A percentile compares a stretch with the other conserved stretches of the same genome.
Evolutionary conservation across 2,797 vertebrate species (phyloP).

Genomic region (Microchirus variegatus): DNA sequence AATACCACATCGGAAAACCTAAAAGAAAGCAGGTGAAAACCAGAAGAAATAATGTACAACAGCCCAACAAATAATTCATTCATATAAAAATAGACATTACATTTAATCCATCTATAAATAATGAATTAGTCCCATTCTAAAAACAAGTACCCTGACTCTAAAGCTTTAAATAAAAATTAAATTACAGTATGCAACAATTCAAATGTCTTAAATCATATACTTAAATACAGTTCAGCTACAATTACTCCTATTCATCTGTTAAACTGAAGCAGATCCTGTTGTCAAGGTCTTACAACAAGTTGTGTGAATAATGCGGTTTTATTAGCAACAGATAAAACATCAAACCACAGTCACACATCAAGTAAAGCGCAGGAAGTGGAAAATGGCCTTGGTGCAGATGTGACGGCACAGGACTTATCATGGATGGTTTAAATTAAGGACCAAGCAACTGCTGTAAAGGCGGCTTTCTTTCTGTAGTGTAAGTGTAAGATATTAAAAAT

Average conservation of each 20-base stretch:
- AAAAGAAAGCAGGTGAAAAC: conserved; percentile 17
- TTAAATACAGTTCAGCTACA: conserved; percentile 2
- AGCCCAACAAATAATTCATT: conserved; percentile 34
- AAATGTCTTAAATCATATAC: conserved; percentile 32
- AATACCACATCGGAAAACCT: conserved; percentile 25
- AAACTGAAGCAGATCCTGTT: conserved; percentile 18
- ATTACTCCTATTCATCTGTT: conserved; percentile 17
- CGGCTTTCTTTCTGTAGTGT: conserved; percentile 7
- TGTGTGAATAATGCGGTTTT: no score
- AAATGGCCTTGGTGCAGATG: conserved; percentile 17
- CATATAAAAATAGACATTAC: conserved; percentile 59
- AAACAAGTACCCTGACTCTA: conserved; percentile 23
- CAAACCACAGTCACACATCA: conserved; percentile 46
- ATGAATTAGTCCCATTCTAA: conserved; percentile 25
- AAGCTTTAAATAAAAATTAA: conserved; percentile 34
- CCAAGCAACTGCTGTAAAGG: conserved; percentile 22
- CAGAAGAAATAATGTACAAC: conserved; percentile 35
- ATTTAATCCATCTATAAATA: conserved; percentile 40
- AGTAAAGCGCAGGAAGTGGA: conserved; percentile 33
- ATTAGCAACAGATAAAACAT: conserved; percentile 17
- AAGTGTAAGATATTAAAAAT: conserved; percentile 3
- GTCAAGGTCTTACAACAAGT: not conserved
- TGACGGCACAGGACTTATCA: conserved; percentile 2
- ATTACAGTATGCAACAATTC: conserved; percentile 31
- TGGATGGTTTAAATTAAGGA: conserved; percentile 14